Evolutionary conservation across 2,797 vertebrate species (phyloP).

Genomic region (Coendou prehensilis): DNA sequence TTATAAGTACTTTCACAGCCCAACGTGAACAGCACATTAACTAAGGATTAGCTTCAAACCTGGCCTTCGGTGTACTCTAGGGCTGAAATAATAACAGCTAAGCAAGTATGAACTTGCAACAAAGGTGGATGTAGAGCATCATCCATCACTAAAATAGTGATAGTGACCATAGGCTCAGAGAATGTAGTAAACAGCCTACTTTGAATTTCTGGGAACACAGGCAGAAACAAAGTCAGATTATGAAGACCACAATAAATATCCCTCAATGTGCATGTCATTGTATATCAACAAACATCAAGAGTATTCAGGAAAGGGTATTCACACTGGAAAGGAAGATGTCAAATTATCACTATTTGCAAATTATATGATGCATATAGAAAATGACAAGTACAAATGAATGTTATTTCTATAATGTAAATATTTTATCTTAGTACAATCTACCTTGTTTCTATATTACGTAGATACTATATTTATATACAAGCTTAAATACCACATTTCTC

Average conservation of each 20-base stretch:
- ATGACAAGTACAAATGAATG: not conserved
- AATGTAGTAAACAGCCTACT: not conserved
- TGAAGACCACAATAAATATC: not conserved
- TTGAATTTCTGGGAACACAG: not conserved
- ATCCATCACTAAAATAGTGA: not conserved
- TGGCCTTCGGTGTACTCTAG: not conserved
- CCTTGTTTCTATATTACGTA: no score
- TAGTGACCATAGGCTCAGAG: not conserved
- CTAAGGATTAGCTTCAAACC: not conserved
- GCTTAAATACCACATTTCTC: not conserved
- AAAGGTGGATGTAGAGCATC: not conserved
- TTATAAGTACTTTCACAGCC: no score
- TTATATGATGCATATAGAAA: not conserved
- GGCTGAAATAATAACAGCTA: not conserved
- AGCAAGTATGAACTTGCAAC: not conserved
- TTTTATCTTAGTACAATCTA: not conserved
- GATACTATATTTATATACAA: not conserved
- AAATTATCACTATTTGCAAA: not conserved
- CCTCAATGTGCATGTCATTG: not conserved
- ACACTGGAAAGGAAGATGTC: not conserved
- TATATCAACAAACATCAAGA: not conserved
- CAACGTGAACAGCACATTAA: not conserved
- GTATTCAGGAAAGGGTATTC: not conserved
- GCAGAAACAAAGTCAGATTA: not conserved
- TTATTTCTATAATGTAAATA: no score